Conservation (phyloP, 2,888 invertebrate genomes). For the Charanyca ferruginea region DNA sequence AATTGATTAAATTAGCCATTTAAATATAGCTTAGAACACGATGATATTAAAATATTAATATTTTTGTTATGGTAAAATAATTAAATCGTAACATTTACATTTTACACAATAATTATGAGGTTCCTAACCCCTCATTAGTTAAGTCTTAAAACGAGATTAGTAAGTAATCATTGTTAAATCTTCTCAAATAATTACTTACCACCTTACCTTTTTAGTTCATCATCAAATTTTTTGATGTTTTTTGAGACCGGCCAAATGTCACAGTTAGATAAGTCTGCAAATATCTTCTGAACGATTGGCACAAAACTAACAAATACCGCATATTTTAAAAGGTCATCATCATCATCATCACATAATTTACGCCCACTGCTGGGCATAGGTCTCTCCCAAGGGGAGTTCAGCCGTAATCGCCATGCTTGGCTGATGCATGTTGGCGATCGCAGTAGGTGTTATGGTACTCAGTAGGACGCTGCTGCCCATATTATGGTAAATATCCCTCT, state of each 20-base stretch:
- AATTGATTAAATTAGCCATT: conserved; percentile 49
- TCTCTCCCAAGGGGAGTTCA: no score
- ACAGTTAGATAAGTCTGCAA: background rate
- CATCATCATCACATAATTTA: no score
- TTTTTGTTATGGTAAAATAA: conserved; percentile 16
- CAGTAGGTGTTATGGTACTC: no score
- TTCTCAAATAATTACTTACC: background rate
- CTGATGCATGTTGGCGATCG: no score
- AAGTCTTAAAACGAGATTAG: background rate
- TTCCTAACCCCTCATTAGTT: background rate
- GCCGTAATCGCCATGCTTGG: no score
- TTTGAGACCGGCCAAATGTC: background rate
- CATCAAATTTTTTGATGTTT: background rate
- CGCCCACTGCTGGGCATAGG: no score
- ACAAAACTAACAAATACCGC: background rate
- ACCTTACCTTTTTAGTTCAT: background rate
- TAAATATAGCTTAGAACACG: background rate
- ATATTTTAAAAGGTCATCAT: no score
- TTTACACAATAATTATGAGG: background rate
- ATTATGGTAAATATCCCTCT: no score
- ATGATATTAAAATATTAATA: conserved; percentile 7
- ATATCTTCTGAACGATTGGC: background rate
- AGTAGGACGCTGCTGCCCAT: no score
- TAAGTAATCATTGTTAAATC: background rate
- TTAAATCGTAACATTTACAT: conserved; percentile 16